Percentiles rank a stretch among this genome's conserved stretches.
phyloP scores from a whole-genome alignment of 2,888 invertebrate genomes.

The Drosophila ochracea region DNA sequence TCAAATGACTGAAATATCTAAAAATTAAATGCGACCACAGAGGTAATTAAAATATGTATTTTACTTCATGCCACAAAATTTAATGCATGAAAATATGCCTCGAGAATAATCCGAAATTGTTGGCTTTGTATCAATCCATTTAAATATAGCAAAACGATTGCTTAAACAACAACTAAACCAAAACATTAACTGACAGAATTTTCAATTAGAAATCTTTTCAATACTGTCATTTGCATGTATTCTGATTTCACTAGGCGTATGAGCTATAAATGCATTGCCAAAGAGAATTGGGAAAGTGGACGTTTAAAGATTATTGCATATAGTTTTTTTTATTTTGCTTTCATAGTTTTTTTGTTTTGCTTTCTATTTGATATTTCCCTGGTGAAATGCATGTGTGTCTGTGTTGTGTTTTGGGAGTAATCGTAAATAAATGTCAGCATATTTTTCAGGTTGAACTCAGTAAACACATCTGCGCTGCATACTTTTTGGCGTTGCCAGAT shows the following conservation, averaged over 20 bases:
- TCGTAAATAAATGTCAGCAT: constrained; percentile 42
- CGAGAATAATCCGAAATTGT: not conserved
- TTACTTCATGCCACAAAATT: not conserved
- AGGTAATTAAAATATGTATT: constrained; percentile 2
- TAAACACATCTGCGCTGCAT: constrained; percentile 36
- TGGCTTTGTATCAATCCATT: constrained; percentile 18
- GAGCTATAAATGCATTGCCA: constrained; percentile 3
- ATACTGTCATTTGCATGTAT: constrained; percentile 21
- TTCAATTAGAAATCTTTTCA: constrained; percentile 17
- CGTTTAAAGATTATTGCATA: constrained; percentile 8
- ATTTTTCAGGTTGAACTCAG: constrained; percentile 47
- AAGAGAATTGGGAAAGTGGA: not conserved
- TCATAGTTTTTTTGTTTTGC: constrained; percentile 15
- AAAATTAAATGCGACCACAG: not conserved
- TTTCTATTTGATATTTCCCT: constrained; percentile 19
- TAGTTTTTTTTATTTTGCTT: no score
- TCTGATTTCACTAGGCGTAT: constrained; percentile 26
- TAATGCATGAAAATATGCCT: constrained; percentile 2
- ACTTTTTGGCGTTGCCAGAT: constrained; percentile 40
- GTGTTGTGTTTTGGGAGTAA: not conserved
- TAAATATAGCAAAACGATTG: constrained; percentile 15
- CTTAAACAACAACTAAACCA: constrained; percentile 3
- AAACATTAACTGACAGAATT: not conserved
- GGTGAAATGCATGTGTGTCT: not conserved
- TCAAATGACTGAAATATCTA: constrained; percentile 25